Base-by-base conservation (phyloP, 1,140 invertebrate genomes). In the Drosophila micromelanica region DNA sequence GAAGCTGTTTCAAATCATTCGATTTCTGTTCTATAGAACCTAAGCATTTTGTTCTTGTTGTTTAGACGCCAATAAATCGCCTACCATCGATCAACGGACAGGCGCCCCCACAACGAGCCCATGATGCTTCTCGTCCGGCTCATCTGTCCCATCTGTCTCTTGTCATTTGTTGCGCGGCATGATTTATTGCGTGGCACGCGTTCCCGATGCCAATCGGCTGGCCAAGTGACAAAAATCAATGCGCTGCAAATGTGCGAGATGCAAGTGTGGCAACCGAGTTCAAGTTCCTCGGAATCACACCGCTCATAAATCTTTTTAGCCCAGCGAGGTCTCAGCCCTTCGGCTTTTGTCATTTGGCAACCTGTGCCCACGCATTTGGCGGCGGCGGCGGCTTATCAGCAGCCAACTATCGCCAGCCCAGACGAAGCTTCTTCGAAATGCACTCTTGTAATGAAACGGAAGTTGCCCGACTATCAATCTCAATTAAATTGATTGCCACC, bases 211-310 rank as follows among this genome's bases (percentile, higher is more conserved):
- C 80, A 79, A 82, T 82, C 80, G 71, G 12, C 43, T 38, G 63
- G 13, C 38, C 71, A 73, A 82, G 80, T 82, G 80, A 82, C 80
- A 82, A 82, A 82, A 85, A 85, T 85, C 81, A 85, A 85, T 85
- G 76, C 77, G 64, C 73, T 68, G 80, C 73, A 70, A 84, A 85
- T 77, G 80, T 85, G 80, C 57, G 76, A 82, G 76, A 77, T 46
- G 37, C 43, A 55, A 49, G 68, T 46, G 38, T 46, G 38, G 38
- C 52, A 43, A 17, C 7, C 38, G 17, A 3, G 62, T 65, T 65
- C 38, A 13, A 3, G 62, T 65, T 65, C 56, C 30, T 55, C 52
- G 23, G 62, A 65, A 65, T 45, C 37, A 54, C 76, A 63, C 46
- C 40, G 46, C 80, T 64, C 80, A 82, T 82, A 82, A 82, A 82